A percentile compares a stretch with the other conserved stretches of the same genome.
Conservation (phyloP, 1,140 invertebrate genomes). For the Dendroctonus valens region DNA sequence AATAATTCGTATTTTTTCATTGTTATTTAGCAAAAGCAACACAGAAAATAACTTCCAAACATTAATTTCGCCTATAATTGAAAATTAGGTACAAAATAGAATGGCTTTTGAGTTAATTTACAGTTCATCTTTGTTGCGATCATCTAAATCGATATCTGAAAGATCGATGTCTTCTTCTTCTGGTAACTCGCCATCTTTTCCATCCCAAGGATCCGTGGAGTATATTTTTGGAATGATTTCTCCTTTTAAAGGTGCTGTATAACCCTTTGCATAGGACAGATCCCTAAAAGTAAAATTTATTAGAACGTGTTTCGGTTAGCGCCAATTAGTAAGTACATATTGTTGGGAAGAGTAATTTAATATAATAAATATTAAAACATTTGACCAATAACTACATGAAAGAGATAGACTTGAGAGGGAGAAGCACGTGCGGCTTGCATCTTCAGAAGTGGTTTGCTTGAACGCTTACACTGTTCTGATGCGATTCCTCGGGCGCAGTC, state of each 20-base stretch:
- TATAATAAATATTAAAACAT: too few species aligned
- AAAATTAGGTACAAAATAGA: conserved; percentile 13
- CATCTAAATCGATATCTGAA: conserved; percentile 85
- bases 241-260: conserved; percentile 86
- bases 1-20: too few species aligned
- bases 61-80: neutral
- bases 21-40: neutral
- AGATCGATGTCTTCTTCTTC: conserved; percentile 91
- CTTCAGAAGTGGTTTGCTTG: too few species aligned
- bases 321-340: too few species aligned
- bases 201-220: conserved; percentile 86
- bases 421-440: too few species aligned
- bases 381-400: too few species aligned
- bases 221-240: conserved; percentile 78
- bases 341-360: too few species aligned
- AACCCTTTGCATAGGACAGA: conserved; percentile 90
- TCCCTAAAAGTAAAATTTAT: conserved; percentile 62
- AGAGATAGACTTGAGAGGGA: too few species aligned
- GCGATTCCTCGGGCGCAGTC: too few species aligned
- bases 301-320: too few species aligned
- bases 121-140: conserved; percentile 73
- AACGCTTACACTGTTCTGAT: too few species aligned
- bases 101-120: conserved; percentile 53
- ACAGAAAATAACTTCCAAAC: conserved; percentile 2
- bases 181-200: conserved; percentile 90